These are phyloP conservation scores for Actias luna DNA, from an alignment of 2,888 invertebrate genomes.

Conservation along the genomic window DNA sequence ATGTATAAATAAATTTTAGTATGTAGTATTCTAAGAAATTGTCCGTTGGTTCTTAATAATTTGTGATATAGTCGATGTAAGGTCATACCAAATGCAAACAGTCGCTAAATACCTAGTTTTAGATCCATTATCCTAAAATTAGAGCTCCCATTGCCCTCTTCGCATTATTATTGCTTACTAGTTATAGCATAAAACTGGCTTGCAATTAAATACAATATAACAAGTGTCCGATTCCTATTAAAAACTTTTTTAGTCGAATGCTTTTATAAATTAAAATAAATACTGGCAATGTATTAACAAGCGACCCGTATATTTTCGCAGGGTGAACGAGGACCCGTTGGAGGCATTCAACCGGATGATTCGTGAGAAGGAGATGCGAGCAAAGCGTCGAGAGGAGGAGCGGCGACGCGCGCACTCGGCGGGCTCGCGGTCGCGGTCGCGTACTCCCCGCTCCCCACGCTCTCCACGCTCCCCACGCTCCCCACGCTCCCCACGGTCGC, in stretches of 20 bases:
- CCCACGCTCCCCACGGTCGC: constrained; percentile 56
- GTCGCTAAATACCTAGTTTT: background rate
- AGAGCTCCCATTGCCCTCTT: constrained; percentile 19
- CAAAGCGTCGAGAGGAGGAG: constrained; percentile 83
- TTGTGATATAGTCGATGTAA: background rate
- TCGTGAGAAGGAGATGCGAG: constrained; percentile 90
- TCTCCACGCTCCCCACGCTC: constrained; percentile 33
- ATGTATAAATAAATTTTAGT: background rate
- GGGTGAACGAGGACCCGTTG: constrained; percentile 91
- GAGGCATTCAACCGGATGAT: constrained; percentile 94
- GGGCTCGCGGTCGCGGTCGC: constrained; percentile 67
- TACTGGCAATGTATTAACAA: background rate
- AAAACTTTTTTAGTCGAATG: background rate
- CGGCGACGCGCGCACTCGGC: constrained; percentile 78
- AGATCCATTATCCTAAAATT: background rate
- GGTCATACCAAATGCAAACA: background rate
- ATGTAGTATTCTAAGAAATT: background rate
- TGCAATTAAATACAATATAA: background rate
- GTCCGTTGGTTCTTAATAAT: background rate
- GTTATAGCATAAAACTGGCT: background rate
- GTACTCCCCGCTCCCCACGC: constrained; percentile 48
- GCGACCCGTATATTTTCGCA: constrained; percentile 53
- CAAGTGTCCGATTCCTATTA: background rate
- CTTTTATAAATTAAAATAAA: background rate
- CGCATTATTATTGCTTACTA: constrained; percentile 8